These are phyloP conservation scores for Hemistola chrysoprasaria DNA, from an alignment of 2,888 invertebrate genomes.

Conservation along the genomic window DNA sequence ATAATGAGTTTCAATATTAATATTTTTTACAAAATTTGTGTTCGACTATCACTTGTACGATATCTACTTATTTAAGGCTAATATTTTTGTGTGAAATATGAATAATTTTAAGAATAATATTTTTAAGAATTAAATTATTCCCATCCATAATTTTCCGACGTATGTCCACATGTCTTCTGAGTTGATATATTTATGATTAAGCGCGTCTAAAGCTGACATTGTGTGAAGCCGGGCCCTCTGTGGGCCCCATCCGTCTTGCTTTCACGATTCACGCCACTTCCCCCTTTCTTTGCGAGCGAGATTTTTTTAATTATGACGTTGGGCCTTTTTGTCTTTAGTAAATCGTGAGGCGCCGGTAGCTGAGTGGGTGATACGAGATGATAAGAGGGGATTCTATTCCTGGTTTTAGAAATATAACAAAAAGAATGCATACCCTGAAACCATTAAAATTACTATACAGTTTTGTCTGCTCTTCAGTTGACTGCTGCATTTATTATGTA, in stretches of 20 bases:
- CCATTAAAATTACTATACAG: no score
- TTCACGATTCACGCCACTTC: slow-evolving; percentile 75
- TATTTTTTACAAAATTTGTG: no score
- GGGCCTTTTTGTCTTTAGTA: slow-evolving; percentile 73
- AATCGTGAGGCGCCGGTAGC: slow-evolving; percentile 32
- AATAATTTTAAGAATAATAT: no score
- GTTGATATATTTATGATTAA: slow-evolving; percentile 82
- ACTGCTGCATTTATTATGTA: no score
- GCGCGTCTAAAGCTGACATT: slow-evolving; percentile 75
- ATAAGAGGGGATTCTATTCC: slow-evolving; percentile 34
- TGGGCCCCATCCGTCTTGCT: slow-evolving; percentile 77
- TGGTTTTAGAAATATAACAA: no score
- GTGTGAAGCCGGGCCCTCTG: slow-evolving; percentile 71
- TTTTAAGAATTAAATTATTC: no score
- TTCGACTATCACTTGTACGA: no score
- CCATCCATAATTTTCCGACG: neutral
- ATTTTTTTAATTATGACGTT: slow-evolving; percentile 83
- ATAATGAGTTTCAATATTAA: no score
- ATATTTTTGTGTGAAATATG: no score
- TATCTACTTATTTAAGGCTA: no score
- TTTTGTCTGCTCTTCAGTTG: no score
- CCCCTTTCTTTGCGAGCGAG: slow-evolving; percentile 79
- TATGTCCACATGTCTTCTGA: slow-evolving; percentile 47
- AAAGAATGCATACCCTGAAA: no score
- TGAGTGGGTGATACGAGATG: neutral